Evolutionary conservation across 2,113 vertebrate species (phyloP), one percentile per base, ranked within the genome.

Genomic region (Stigmatopora argus): DNA sequence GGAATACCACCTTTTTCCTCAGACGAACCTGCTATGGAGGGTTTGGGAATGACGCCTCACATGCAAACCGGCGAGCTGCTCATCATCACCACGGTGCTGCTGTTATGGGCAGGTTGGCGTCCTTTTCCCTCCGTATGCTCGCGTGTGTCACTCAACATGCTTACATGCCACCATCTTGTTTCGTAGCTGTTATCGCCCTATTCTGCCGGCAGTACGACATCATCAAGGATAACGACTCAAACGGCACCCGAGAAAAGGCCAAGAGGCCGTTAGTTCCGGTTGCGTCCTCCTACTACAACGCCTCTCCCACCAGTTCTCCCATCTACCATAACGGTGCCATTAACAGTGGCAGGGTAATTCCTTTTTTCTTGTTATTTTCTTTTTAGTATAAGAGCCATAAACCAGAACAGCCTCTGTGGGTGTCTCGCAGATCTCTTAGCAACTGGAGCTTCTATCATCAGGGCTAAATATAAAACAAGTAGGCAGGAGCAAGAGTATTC

Each of bases 181-280:
- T 2, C 4, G 59, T 87, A 98, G 96, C 93, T 35, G 96, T 98
- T 70, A 98, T 98, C 0, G 96, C 93, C 62, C 92, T 97, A 38
- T 98, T 98, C 92, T 98, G 96, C 91, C 92, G 93, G 67, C 96
- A 98, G 72, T 98, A 97, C 17, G 95, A 98, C 82, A 95, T 97
- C 88, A 98, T 98, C 89, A 98, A 98, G 83, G 95, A 98, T 87
- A 98, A 95, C 0, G 94, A 98, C 82, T 94, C 94, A 78, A 97
- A 90, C 86, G 91, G 91, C 80, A 92, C 91, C 81, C 96, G 96
- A 83, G 95, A 98, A 73, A 98, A 98, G 81, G 82, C 89, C 55
- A 98, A 97, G 83, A 91, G 94, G 0, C 91, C 91, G 44, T 94
- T 94, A 0, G 94, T 93, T 38, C 93, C 92, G 13, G 93, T 94